Percentiles rank a stretch among this genome's conserved stretches.
Evolutionary conservation across 1,140 invertebrate species (phyloP).

Genomic region (Kradibia gibbosae): DNA sequence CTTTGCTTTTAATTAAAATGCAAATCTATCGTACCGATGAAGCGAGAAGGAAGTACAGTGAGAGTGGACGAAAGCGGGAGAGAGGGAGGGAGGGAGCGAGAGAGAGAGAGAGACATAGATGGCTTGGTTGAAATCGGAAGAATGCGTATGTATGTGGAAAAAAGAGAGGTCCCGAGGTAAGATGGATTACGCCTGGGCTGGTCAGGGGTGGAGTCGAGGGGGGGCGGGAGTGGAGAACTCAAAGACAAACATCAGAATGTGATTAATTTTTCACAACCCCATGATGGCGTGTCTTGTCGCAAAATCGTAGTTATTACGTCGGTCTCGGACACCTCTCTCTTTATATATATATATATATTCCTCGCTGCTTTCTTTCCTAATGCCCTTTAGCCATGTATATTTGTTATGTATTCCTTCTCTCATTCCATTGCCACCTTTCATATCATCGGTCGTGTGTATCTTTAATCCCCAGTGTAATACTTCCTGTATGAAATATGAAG

Average conservation of each 20-base stretch:
- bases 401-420: background rate
- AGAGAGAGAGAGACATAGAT: constrained; percentile 67
- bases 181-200: constrained; percentile 72
- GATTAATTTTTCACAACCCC: constrained; percentile 72
- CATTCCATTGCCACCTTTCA: background rate
- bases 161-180: constrained; percentile 70
- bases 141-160: too few species aligned
- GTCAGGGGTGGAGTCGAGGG: too few species aligned
- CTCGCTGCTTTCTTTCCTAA: background rate
- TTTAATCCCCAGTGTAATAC: too few species aligned
- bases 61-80: constrained; percentile 63
- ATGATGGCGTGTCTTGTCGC: constrained; percentile 50
- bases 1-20: constrained; percentile 78
- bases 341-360: background rate
- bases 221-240: constrained; percentile 53
- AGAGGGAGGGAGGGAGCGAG: constrained; percentile 66
- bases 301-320: constrained; percentile 10
- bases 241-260: constrained; percentile 73
- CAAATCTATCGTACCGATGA: constrained; percentile 72
- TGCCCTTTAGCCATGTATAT: background rate
- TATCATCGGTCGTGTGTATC: background rate
- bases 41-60: constrained; percentile 60
- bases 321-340: constrained; percentile 28
- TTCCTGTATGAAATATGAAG: too few species aligned
- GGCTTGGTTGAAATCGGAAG: constrained; percentile 37